Percentiles rank a stretch among this genome's conserved stretches.
phyloP scores from a whole-genome alignment of 2,888 invertebrate species.

The Cloeon dipterum region DNA sequence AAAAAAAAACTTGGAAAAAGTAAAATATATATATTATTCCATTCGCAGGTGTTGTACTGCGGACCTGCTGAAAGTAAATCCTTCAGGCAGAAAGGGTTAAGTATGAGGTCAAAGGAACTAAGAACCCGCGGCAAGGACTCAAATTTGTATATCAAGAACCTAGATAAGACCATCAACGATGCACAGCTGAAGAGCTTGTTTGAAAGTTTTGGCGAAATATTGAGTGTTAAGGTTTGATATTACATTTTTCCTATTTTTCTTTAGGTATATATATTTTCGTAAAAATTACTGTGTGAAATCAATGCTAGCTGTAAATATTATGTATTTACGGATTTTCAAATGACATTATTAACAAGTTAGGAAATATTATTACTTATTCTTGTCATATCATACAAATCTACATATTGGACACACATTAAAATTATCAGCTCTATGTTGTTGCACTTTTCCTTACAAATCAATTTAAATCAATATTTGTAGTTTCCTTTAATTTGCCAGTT shows the following conservation, averaged over 20 bases:
- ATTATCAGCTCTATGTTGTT: no score
- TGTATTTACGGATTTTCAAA: no score
- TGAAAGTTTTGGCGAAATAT: conserved; percentile 87
- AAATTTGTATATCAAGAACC: conserved; percentile 95
- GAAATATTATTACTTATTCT: no score
- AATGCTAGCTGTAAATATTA: conserved; percentile 1
- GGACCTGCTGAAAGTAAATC: conserved; percentile 98
- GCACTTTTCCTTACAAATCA: no score
- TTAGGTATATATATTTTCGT: no score
- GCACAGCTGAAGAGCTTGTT: conserved; percentile 90
- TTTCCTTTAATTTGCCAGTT: no score
- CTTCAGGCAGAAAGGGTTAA: conserved; percentile 92
- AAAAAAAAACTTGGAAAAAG: no score
- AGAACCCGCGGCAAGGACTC: conserved; percentile 87
- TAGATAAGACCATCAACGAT: conserved; percentile 96
- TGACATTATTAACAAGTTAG: no score
- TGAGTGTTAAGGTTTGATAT: conserved; percentile 67
- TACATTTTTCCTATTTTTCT: background rate
- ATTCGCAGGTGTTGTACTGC: conserved; percentile 51
- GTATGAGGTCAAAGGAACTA: conserved; percentile 85
- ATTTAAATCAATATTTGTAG: no score
- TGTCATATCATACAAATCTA: no score
- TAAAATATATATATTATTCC: background rate
- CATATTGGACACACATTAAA: no score
- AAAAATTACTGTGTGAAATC: no score